Evolutionary conservation across 2,797 vertebrate species (phyloP).

Genomic region (Choloepus didactylus): DNA sequence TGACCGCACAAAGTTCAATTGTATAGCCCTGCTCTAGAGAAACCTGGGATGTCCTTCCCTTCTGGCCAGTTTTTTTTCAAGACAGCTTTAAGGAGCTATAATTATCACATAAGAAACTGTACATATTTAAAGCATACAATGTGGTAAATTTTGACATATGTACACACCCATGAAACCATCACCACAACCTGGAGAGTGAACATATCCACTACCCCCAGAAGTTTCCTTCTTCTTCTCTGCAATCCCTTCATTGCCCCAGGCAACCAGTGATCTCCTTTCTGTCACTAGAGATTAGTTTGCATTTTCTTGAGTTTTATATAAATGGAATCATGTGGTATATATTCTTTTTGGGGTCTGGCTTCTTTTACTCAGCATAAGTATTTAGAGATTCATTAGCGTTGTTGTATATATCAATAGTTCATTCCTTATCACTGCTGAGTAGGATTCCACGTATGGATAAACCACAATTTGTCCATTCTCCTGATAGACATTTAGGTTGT

Average conservation of each 20-base stretch:
- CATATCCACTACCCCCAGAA: no score
- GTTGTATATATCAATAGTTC: neutral
- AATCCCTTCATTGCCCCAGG: neutral
- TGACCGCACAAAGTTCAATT: neutral
- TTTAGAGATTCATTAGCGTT: neutral
- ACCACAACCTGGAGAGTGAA: no score
- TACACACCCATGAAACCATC: neutral
- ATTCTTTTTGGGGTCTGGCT: neutral
- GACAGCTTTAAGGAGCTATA: neutral
- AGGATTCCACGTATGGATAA: neutral
- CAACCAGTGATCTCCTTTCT: neutral
- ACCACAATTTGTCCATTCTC: neutral
- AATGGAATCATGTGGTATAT: neutral
- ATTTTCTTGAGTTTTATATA: constrained; percentile 29
- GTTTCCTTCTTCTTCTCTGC: neutral
- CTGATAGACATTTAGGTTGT: neutral
- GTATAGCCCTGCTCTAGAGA: neutral
- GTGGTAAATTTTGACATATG: neutral
- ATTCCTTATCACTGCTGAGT: neutral
- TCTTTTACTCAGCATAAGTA: neutral
- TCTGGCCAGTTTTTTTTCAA: neutral
- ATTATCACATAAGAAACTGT: neutral
- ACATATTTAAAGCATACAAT: neutral
- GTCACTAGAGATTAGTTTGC: neutral
- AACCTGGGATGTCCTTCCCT: neutral